Evolutionary conservation across 1,140 invertebrate genomes (phyloP), one percentile per base, ranked within the genome.

Genomic region (Sipha flava): DNA sequence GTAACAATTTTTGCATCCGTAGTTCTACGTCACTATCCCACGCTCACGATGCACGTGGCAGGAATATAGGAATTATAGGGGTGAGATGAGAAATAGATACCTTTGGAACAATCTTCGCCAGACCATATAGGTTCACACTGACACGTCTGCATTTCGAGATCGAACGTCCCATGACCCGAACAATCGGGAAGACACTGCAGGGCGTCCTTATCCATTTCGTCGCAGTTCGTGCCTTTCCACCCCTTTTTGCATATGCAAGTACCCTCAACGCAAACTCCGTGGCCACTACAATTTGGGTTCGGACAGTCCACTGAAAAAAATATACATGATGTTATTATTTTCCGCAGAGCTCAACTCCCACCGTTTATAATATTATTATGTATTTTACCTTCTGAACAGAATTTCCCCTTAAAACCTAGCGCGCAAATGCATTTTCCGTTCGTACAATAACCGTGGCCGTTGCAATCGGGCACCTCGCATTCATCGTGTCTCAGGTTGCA

Each of bases 211-310:
- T 97, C 95, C 88, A 94, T 95, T 81, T 94, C 90, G 73, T 91
- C 92, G 85, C 98, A 99, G 84, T 97, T 95, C 0, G 88, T 84
- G 0, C 97, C 97, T 85, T 95, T 94, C 94, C 94, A 99, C 1
- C 97, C 97, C 84, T 96, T 95, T 85, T 98, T 98, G 86, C 98
- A 99, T 43, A 96, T 91, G 86, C 98, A 99, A n/a, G 91, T 89
- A 2, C 98, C 98, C 81, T 95, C 93, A 12, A 95, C 92, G 86
- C 97, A 99, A 82, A 96, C 95, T 18, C 98, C 98, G 84, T 99
- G 95, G 14, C 92, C 92, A 0, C 94, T 95, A 85, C 98, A 99
- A 54, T 92, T 95, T 1, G 97, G 95, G 86, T 97, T 94, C 1
- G 96, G 94, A 85, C 97, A 99, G 84, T 97, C 94, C 29, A 94